Evolutionary conservation across 2,888 invertebrate species (phyloP), one percentile per base, ranked within the genome.

Genomic region (Torymus auratus): DNA sequence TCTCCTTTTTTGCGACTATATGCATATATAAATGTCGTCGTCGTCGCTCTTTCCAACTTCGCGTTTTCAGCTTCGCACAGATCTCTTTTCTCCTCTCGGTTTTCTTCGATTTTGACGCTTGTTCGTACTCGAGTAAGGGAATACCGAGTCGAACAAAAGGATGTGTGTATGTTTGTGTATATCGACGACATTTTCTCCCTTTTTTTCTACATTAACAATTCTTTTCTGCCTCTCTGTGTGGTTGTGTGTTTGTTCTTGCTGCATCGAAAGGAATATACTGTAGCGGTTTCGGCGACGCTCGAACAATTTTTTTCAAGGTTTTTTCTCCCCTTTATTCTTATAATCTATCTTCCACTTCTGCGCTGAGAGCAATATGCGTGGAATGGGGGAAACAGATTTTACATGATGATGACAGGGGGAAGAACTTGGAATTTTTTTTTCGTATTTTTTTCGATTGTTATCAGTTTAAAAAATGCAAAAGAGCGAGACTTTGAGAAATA

Each of bases 341-440:
- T 60, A 50, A 20, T 67, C 13, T 41, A 23, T 20, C 41, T 56
- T 28, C 17, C 14, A 10, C 15, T 50, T 52, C 2, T 12, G 14
- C 12, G 17, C n/a, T 15, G 60, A 71, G n/a, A 17, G 58, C 0
- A 11, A 50, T 2, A 41, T 13, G 28, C 20, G 12, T 13, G 2
- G 10, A 20, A 23, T 15, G 41, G 20, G 56, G 41, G 7, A 41
- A 41, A 41, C 41, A 23, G 20, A 67, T 68, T 76, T 50, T 55
- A 76, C 53, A 69, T 41, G 68, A 55, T n/a, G 55, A 53, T 62
- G 41, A 53, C 61, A 72, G 41, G 65, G 41, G 78, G 78, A 72
- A 78, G 78, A 78, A 68, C 67, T 78, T 73, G 71, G 65, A 78
- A 73, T 72, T 15, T 53, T 72, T 72, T 53, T n/a, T 13, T 69